Base-by-base conservation (phyloP, 2,113 vertebrate genomes). In the Leiothrix lutea region DNA sequence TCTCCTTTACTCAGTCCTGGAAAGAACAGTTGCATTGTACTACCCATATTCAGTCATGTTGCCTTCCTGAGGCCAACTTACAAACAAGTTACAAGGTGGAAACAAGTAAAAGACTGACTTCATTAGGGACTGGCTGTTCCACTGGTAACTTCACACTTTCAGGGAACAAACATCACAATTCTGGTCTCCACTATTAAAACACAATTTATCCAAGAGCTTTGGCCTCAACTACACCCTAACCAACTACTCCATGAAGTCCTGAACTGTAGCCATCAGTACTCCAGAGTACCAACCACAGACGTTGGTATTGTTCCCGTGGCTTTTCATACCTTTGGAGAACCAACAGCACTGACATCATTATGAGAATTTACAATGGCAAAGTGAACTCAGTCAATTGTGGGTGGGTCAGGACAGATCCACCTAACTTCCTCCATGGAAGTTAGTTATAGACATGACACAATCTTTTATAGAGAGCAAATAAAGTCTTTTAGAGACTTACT, bases 401-500 rank as follows among this genome's bases (percentile, higher is more conserved):
- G 31, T 1, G 0, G 18, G 38, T 69, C 17, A 33, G 36, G 62
- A 75, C 36, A 78, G 26, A 80, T 14, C 11, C 0, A 5, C 22
- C 13, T 25, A 36, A 53, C 6, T 65, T 86, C 71, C n/a, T 65
- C 45, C 35, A 6, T 4, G 51, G 50, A 70, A 66, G 17, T 66
- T 28, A 29, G 6, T 54, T 40, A 35, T 5, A 61, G 66, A 53
- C 28, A 24, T 53, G 15, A 70, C 35, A 35, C n/a, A 64, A 38
- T 10, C 4, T 0, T 25, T 60, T 60, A 36, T 4, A 17, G 57
- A 26, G 19, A 38, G 38, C 8, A 86, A 50, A 87, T 5, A 12
- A 67, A 70, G 16, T 42, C 29, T 69, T 89, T 69, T 25, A 56
- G 87, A 75, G 54, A 97, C 98, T 1, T 92, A 99, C 98, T 98